Evolutionary conservation across 2,888 invertebrate species (phyloP), one percentile per base, ranked within the genome.

Genomic region (Ennomos erosarius): DNA sequence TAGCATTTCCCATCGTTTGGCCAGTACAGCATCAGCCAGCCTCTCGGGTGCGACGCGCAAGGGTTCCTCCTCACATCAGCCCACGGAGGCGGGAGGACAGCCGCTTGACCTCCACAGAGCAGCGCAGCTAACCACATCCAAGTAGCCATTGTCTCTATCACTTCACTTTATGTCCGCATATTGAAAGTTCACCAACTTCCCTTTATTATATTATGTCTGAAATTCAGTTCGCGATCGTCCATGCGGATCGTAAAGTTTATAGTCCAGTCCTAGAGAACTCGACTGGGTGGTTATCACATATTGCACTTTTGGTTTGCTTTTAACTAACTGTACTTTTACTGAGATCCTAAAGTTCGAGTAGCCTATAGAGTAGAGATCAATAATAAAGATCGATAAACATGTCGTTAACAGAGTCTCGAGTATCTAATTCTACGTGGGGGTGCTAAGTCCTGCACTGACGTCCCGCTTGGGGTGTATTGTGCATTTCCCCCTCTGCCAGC

Each of bases 21-120:
- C 97, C 97, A 97, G 83, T 95, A 97, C 55, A 97, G 93, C 78
- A 97, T 93, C 75, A 97, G 96, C 97, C 97, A 97, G 46, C 97
- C 97, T 62, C 95, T 93, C 0, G 96, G 95, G 81, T 96, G 94
- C 2, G 94, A 90, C 4, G 97, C 97, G 72, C 97, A 97, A 0
- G 97, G 97, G 84, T 97, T 97, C 72, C 94, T 93, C 64, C 94
- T 93, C 0, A 96, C 95, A 80, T 97, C 95, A 50, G 97, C 97
- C 97, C 97, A 97, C 9, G 97, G 96, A 0, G 97, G 97, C 37
- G 97, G 96, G 70, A 96, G 93, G 63, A 97, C 95, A 36, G 84
- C 90, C 0, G 95, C 95, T 10, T 93, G 93, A 42, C 88, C 84
- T n/a, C 90, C 91, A 55, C 85, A 90, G 39, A 91, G 64, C 74